A percentile compares a stretch with the other conserved stretches of the same genome.
These are phyloP conservation scores for Phrynocephalus guinanensis DNA, from an alignment of 2,797 vertebrate genomes.

Conservation along the genomic window DNA sequence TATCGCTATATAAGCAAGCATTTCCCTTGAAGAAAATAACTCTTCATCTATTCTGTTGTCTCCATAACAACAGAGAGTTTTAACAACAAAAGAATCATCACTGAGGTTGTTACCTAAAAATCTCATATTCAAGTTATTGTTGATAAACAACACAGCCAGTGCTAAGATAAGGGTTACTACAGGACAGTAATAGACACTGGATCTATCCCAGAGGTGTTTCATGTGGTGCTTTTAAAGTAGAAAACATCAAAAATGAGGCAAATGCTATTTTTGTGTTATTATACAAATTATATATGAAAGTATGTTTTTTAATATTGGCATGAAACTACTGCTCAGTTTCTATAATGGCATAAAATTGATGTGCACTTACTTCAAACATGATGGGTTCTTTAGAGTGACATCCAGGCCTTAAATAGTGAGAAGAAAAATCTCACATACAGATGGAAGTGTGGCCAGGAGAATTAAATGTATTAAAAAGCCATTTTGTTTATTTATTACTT, in stretches of 20 bases:
- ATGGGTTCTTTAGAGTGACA: conserved; percentile 33
- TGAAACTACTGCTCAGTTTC: conserved; percentile 61
- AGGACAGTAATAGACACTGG: conserved; percentile 55
- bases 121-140: conserved; percentile 64
- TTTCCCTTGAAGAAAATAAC: conserved; percentile 64
- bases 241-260: conserved; percentile 59
- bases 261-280: conserved; percentile 62
- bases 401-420: conserved; percentile 17
- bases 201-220: conserved; percentile 52
- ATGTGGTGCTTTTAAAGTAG: conserved; percentile 67
- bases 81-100: conserved; percentile 77
- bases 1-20: conserved; percentile 44
- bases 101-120: conserved; percentile 76
- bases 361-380: conserved; percentile 26
- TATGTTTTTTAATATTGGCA: conserved; percentile 64
- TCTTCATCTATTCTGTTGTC: conserved; percentile 76
- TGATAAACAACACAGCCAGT: conserved; percentile 66
- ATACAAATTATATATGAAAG: conserved; percentile 70
- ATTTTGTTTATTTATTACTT: neutral
- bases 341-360: conserved; percentile 52
- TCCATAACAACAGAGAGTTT: conserved; percentile 79
- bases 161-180: conserved; percentile 59
- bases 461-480: conserved; percentile 16
- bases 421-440: conserved; percentile 22
- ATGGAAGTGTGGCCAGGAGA: conserved; percentile 25